Evolutionary conservation across 2,888 invertebrate genomes (phyloP).

Genomic region (Andrena camellia): DNA sequence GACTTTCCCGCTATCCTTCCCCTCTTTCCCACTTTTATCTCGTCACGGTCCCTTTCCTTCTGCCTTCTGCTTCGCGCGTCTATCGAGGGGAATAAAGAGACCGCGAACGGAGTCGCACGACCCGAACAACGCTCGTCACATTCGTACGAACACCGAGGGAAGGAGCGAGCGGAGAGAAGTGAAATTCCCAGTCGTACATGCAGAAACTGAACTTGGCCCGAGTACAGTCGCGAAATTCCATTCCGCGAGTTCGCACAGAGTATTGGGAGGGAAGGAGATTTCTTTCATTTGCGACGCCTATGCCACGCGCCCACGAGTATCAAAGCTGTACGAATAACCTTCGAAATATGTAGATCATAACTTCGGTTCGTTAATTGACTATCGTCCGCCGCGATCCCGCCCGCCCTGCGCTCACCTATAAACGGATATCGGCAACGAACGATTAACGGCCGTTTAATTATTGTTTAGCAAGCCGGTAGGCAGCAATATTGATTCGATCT

Average conservation of each 20-base stretch:
- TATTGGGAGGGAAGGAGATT: not conserved
- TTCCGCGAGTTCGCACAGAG: not conserved
- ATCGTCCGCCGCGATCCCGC: not conserved
- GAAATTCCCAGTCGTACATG: constrained; percentile 58
- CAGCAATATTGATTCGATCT: constrained; percentile 48
- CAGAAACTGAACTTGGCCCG: constrained; percentile 11
- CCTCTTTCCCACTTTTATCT: constrained; percentile 25
- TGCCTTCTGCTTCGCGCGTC: constrained; percentile 35
- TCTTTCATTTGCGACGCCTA: not conserved
- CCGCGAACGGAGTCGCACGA: constrained; percentile 66
- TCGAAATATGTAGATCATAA: no score
- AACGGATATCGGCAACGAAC: not conserved
- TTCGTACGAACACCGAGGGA: constrained; percentile 19
- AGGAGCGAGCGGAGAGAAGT: constrained; percentile 7
- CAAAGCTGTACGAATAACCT: not conserved
- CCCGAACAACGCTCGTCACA: constrained; percentile 50
- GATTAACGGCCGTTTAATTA: constrained; percentile 14
- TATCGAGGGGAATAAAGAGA: constrained; percentile 64
- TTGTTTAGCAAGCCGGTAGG: constrained; percentile 15
- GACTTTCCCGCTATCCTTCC: constrained; percentile 54
- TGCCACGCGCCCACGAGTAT: not conserved
- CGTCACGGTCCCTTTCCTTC: constrained; percentile 32
- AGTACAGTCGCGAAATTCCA: not conserved
- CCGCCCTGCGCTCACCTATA: not conserved
- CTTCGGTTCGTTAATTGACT: not conserved